Evolutionary conservation across 2,113 vertebrate species (phyloP), one percentile per base, ranked within the genome.

Genomic region (Perccottus glenii): DNA sequence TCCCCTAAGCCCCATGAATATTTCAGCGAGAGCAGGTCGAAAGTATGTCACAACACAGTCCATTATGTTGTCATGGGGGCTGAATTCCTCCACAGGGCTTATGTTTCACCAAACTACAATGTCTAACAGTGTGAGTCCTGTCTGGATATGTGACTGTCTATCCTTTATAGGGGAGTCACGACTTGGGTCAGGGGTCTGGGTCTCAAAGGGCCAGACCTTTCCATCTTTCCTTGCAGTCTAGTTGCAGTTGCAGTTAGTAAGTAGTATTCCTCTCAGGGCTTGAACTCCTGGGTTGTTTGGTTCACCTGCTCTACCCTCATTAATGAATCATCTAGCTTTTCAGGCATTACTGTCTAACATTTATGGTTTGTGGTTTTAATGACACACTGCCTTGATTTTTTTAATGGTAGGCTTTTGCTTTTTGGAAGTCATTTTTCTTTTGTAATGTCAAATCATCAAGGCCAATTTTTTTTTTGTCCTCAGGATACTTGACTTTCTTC

Each of bases 81-180:
- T 62, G 66, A 85, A 88, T 90, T 90, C 87, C 81, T 84, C 60
- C 19, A 15, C 56, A 9, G 57, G 53, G 73, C 50, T 91, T 83
- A 42, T 44, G 64, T 92, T 91, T 82, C 83, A 0, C 50, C 52
- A 63, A 52, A 58, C 55, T 43, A 72, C 69, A 70, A 69, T 67
- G 71, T 76, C 53, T 19, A n/a, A 44, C 10, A 15, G 59, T 73
- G 63, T 70, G 56, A 72, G 60, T 42, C 35, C 52, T 68, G 52
- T 64, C 68, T 84, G 63, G 75, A 67, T 77, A 49, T 78, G 58
- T 62, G 65, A 70, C 50, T 48, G 14, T 60, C 14, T 78, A 65
- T 85, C 73, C 67, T 86, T 85, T 67, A 82, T 57, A 66, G 56
- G 27, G 57, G 35, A 59, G 58, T 75, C 66, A 71, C 32, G 2